These are phyloP conservation scores for Berghia stephanieae DNA, from an alignment of 1,140 invertebrate species.

Conservation along the genomic window DNA sequence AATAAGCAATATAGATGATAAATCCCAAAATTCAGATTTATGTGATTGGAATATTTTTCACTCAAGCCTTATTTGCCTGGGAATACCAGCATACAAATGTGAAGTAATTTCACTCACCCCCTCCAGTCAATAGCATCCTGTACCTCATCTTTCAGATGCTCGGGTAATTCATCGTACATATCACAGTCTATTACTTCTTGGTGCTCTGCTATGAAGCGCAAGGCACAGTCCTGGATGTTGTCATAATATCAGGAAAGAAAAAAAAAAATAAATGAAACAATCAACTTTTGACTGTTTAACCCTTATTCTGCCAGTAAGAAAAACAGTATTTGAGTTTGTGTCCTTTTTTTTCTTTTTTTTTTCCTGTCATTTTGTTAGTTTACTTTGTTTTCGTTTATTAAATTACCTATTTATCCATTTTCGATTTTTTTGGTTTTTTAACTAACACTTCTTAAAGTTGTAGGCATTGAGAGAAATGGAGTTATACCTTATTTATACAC, in stretches of 20 bases:
- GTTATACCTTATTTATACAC: too few species aligned
- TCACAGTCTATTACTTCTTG: constrained; percentile 73
- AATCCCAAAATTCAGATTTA: neutral
- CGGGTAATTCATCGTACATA: constrained; percentile 74
- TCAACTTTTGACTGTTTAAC: neutral
- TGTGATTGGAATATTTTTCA: neutral
- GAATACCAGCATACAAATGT: neutral
- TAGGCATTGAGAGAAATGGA: too few species aligned
- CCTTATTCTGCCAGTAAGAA: neutral
- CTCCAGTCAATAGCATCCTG: constrained; percentile 55
- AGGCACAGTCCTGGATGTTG: constrained; percentile 63
- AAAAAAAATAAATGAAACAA: constrained; percentile 24
- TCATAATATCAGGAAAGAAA: too few species aligned
- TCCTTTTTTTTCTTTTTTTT: too few species aligned
- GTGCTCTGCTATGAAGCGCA: constrained; percentile 72
- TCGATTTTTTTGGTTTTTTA: too few species aligned
- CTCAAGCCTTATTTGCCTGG: too few species aligned
- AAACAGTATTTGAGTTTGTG: neutral
- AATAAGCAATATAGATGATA: too few species aligned
- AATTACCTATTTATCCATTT: too few species aligned
- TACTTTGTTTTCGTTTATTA: too few species aligned
- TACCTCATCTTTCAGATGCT: constrained; percentile 73
- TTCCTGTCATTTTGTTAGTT: too few species aligned
- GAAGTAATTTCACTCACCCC: constrained; percentile 29
- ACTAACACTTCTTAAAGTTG: too few species aligned